Evolutionary conservation across 1,140 invertebrate genomes (phyloP).

Genomic region (Dendrolimus punctatus): DNA sequence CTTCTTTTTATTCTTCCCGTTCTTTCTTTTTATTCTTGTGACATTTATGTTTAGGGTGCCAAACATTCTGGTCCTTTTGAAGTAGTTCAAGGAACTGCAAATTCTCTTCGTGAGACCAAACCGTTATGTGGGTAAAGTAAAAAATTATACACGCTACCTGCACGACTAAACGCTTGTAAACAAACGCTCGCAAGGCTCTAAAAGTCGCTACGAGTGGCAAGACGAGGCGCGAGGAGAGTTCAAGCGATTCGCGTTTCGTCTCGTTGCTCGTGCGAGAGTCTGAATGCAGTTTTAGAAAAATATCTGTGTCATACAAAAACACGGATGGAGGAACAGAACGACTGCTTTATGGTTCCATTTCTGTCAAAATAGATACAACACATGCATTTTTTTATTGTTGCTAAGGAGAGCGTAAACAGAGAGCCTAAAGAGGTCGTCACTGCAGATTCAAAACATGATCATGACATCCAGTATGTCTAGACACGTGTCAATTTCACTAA

Average conservation of each 20-base stretch:
- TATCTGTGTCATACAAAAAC: too few relatives aligned
- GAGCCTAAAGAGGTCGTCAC: too few relatives aligned
- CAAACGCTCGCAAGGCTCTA: neutral
- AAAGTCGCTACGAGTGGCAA: neutral
- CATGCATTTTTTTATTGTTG: too few relatives aligned
- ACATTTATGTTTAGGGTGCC: slow-evolving; percentile 2
- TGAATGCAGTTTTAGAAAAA: neutral
- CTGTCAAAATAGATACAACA: too few relatives aligned
- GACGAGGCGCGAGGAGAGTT: neutral
- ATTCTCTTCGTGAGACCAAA: slow-evolving; percentile 1
- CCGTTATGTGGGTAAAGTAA: neutral
- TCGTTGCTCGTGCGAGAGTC: neutral
- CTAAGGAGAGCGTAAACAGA: too few relatives aligned
- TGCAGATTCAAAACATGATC: too few relatives aligned
- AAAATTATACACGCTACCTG: neutral
- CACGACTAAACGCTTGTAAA: neutral
- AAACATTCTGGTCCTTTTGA: too few relatives aligned
- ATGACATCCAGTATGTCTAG: too few relatives aligned
- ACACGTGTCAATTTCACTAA: too few relatives aligned
- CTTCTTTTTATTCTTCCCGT: neutral
- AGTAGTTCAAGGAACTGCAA: too few relatives aligned
- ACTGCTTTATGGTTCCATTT: too few relatives aligned
- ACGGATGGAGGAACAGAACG: too few relatives aligned
- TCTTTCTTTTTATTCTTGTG: neutral
- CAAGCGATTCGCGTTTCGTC: neutral